phyloP scores from a whole-genome alignment of 1,140 invertebrate genomes.

The Charaxes varanes region DNA sequence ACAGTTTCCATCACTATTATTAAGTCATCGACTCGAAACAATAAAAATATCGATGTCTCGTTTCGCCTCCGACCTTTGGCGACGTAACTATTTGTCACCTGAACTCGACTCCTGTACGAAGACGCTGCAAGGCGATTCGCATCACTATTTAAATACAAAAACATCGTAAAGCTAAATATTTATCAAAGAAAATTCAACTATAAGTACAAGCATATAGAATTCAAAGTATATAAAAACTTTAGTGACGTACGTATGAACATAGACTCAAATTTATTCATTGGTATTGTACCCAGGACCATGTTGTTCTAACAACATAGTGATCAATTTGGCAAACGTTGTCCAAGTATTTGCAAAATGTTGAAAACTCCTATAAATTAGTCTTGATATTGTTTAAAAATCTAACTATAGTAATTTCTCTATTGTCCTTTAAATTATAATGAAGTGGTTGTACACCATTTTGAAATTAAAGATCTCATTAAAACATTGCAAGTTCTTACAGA shows the following conservation, averaged over 20 bases:
- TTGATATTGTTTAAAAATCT: too few relatives aligned
- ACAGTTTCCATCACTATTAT: slow-evolving; percentile 47
- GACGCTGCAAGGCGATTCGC: slow-evolving; percentile 57
- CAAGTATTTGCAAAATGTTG: slow-evolving; percentile 44
- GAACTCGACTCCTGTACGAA: slow-evolving; percentile 62
- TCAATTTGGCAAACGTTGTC: slow-evolving; percentile 53
- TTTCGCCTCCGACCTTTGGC: slow-evolving; percentile 49
- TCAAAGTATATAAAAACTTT: slow-evolving; percentile 3
- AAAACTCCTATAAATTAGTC: slow-evolving; percentile 8
- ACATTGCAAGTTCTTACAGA: too few relatives aligned
- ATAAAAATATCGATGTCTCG: slow-evolving; percentile 65
- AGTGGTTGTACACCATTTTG: too few relatives aligned
- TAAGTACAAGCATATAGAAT: slow-evolving; percentile 11
- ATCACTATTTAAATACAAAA: slow-evolving; percentile 33
- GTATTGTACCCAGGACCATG: slow-evolving; percentile 43
- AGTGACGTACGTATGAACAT: background rate
- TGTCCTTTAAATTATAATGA: too few relatives aligned
- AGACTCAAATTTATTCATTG: slow-evolving; percentile 45
- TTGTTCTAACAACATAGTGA: slow-evolving; percentile 57
- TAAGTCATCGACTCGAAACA: slow-evolving; percentile 58
- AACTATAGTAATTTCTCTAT: too few relatives aligned
- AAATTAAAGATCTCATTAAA: too few relatives aligned
- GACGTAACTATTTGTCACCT: slow-evolving; percentile 71
- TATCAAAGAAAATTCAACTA: slow-evolving; percentile 16
- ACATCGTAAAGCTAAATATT: slow-evolving; percentile 14